phyloP scores from a whole-genome alignment of 2,797 vertebrate genomes.

The Bryconaethiops microstoma region DNA sequence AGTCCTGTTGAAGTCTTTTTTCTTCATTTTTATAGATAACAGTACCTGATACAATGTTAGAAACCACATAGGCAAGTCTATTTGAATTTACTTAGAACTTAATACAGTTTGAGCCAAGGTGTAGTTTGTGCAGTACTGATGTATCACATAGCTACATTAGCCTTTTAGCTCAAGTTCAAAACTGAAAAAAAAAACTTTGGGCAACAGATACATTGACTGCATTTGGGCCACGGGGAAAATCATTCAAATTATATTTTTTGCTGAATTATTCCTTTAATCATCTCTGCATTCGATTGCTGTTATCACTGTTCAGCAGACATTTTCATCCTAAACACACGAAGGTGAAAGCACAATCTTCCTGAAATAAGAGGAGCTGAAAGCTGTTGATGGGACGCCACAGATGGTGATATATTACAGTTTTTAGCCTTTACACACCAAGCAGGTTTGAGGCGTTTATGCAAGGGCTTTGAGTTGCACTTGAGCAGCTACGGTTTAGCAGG shows the following conservation, averaged over 20 bases:
- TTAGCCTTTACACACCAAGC: not conserved
- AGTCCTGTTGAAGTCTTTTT: no score
- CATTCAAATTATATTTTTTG: not conserved
- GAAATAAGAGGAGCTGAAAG: conserved; percentile 1
- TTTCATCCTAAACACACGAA: not conserved
- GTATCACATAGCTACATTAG: not conserved
- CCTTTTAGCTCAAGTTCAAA: not conserved
- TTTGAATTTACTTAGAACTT: no score
- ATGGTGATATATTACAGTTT: not conserved
- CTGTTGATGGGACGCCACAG: not conserved
- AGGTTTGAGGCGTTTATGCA: not conserved
- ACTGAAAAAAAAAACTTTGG: not conserved
- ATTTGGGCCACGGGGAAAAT: not conserved
- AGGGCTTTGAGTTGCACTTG: not conserved
- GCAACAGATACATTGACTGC: not conserved
- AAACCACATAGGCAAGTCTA: no score
- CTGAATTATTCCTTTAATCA: not conserved
- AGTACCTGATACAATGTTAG: no score
- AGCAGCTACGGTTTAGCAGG: not conserved
- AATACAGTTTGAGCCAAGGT: not conserved
- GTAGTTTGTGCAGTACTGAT: not conserved
- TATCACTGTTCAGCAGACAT: conserved; percentile 6
- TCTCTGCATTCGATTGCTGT: not conserved
- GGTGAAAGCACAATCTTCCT: not conserved
- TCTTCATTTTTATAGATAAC: no score